Base-by-base conservation (phyloP, 1,140 invertebrate species). In the Acromyrmex heyeri region DNA sequence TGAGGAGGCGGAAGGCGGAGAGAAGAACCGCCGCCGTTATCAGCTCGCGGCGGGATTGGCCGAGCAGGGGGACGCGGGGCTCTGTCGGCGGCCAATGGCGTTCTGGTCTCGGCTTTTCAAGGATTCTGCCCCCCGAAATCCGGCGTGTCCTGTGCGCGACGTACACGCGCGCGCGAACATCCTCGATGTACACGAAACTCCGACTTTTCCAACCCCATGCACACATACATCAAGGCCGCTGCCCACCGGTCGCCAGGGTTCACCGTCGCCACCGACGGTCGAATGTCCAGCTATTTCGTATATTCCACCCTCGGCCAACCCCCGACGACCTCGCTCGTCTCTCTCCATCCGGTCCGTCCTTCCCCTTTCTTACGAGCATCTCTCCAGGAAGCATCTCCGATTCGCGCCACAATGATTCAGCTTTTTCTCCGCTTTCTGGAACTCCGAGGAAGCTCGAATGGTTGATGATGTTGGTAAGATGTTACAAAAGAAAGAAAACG, bases 81-180 rank as follows among this genome's bases (percentile, higher is more conserved):
- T 92, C 91, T 76, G 81, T 86, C 88, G 87, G 70, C 94, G 91
- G 76, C 95, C 95, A 95, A 95, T 95, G 86, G 92, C 89, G 90
- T 85, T 81, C 91, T 95, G 95, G 94, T 95, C 93, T 95, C 94
- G 90, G 89, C 81, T 95, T 95, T 95, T 95, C 93, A 93, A 90
- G 91, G 91, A 94, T 93, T 94, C 92, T 85, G 64, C 89, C 90
- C 91, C 90, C 89, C 88, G 86, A 91, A 92, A 93, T 90, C 90
- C 79, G 64, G 82, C 81, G 86, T 90, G 65, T 64, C 89, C 82
- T 61, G 61, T 38, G 76, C 70, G 65, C 81, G 34, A 65, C 53
- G 55, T 30, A 70, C 64, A 55, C 65, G 44, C 44, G 48, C 62
- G 77, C 77, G 62, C 57, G 53, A 53, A 2, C 50, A 57, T 81